Base-by-base conservation (phyloP, 2,113 vertebrate genomes). In the Hiodon tergisus region DNA sequence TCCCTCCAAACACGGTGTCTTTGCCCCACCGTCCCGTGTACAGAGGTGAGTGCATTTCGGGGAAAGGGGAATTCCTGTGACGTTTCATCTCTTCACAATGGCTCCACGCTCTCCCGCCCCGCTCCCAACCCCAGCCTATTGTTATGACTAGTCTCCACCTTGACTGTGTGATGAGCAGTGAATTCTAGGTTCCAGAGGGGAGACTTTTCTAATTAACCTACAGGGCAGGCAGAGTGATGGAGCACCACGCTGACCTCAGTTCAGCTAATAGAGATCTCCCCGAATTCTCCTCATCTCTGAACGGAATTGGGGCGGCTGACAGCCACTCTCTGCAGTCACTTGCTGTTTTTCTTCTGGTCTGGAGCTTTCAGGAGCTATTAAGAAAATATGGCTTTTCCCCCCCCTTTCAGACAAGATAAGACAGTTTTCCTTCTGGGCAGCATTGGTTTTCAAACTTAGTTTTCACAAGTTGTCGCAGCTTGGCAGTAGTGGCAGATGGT, bases 21-120 rank as follows among this genome's bases (percentile, higher is more conserved):
- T 99, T 82, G 96, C 97, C 57, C 97, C 96, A 9, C 94, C 94
- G 0, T 95, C 96, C 63, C 93, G 94, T 50, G 95, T 99, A 6
- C 96, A 98, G 79, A 95, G 94, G 97, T 98, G 76, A 90, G 93
- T 76, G 31, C 31, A 31, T 31, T 31, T 63, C 2, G 63, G 63
- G 63, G 4, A 10, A 17, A 3, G 63, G 31, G 31, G 31, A 3
- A 3, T 60, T 6, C 7, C 17, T 51, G 13, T 3, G 0, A 3
- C n/a, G 10, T 2, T 66, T 61, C 60, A 51, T 50, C 69, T 55
- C 60, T 16, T 6, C 55, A 3, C 13, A 4, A 55, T 16, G 17
- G 58, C 55, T 65, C 48, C 31, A 2, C 2, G 4, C 60, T 46
- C 70, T 16, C 58, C 7, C 55, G 11, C 47, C 17, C 51, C 6